Evolutionary conservation across 2,113 vertebrate genomes (phyloP).

Genomic region (Anser cygnoides): DNA sequence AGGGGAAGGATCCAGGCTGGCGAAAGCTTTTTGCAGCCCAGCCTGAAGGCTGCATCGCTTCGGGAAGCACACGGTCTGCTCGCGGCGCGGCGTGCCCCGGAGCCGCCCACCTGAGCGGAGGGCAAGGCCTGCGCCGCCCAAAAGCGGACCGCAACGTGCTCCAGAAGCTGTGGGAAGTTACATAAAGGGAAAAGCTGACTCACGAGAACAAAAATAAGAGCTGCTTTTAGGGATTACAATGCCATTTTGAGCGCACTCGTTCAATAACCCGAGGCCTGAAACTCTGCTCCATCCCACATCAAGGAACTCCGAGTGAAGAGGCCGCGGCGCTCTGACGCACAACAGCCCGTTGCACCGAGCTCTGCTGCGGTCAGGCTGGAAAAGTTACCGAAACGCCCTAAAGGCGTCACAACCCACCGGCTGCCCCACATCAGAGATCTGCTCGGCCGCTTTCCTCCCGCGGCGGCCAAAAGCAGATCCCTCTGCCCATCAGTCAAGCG

Average conservation of each 20-base stretch:
- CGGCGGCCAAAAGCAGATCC: slow-evolving; percentile 27
- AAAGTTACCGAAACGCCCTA: background rate
- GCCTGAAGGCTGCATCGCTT: background rate
- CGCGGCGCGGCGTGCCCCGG: background rate
- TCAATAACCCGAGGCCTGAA: background rate
- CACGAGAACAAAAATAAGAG: slow-evolving; percentile 38
- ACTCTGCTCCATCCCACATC: background rate
- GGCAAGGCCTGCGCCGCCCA: background rate
- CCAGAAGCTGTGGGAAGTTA: slow-evolving; percentile 32
- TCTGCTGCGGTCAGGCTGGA: background rate
- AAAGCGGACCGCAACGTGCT: background rate
- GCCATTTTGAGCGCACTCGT: background rate
- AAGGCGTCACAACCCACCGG: background rate
- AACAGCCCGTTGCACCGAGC: background rate
- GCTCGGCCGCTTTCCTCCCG: background rate
- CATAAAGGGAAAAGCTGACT: slow-evolving; percentile 60
- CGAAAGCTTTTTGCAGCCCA: background rate
- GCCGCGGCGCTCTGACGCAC: background rate
- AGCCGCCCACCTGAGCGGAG: background rate
- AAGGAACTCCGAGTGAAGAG: background rate
- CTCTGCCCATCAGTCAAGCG: background rate
- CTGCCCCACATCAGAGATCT: background rate
- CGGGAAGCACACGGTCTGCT: background rate
- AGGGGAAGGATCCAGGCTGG: background rate
- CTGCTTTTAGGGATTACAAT: slow-evolving; percentile 36